Percentiles rank a stretch among this genome's conserved stretches.
Conservation (phyloP, 2,888 invertebrate species). For the Stenurella melanura region DNA sequence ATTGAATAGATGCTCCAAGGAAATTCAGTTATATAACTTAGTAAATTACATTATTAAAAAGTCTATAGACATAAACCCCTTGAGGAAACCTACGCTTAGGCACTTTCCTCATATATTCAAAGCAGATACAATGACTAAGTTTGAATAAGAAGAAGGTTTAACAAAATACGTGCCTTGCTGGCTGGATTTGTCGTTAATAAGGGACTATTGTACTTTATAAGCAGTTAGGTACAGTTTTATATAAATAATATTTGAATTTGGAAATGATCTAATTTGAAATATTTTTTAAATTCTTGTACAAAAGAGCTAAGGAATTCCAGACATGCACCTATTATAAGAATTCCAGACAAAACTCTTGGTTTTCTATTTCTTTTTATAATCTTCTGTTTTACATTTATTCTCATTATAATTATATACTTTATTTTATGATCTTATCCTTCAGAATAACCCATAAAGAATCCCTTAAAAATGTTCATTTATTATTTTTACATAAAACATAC, state of each 20-base stretch:
- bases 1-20: constrained; percentile 15
- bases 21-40: constrained; percentile 1
- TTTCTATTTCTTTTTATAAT: too few species aligned
- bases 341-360: too few species aligned
- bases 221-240: not conserved
- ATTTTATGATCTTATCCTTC: too few species aligned
- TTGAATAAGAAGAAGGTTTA: constrained; percentile 12
- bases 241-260: not conserved
- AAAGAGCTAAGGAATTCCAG: too few species aligned
- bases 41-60: constrained; percentile 26
- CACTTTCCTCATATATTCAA: constrained; percentile 4
- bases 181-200: constrained; percentile 21
- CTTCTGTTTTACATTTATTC: too few species aligned
- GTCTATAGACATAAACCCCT: constrained; percentile 18
- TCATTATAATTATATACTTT: too few species aligned
- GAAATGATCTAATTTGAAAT: not conserved
- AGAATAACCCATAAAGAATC: too few species aligned
- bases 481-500: too few species aligned
- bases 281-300: too few species aligned
- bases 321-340: too few species aligned
- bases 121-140: constrained; percentile 20
- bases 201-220: not conserved
- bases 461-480: too few species aligned
- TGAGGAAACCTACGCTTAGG: constrained; percentile 5
- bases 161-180: constrained; percentile 11